Evolutionary conservation across 1,140 invertebrate genomes (phyloP).

Genomic region (Stegodyphus dumicola): DNA sequence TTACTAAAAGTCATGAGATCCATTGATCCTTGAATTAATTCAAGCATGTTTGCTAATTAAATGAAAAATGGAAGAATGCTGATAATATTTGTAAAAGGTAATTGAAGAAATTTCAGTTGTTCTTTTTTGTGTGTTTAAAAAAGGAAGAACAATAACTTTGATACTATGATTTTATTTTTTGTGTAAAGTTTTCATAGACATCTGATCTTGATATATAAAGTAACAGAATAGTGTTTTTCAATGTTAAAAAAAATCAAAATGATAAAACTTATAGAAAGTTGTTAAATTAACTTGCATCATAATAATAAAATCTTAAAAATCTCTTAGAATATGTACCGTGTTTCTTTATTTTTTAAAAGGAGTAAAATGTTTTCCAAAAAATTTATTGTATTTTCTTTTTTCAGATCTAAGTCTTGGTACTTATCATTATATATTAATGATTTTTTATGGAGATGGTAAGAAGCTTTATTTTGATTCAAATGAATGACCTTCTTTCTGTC

Average conservation of each 20-base stretch:
- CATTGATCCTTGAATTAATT: too few relatives aligned
- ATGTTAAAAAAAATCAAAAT: neutral
- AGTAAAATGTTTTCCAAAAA: neutral
- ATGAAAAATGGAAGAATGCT: too few relatives aligned
- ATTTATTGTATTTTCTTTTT: slow-evolving; percentile 4
- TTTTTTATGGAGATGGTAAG: slow-evolving; percentile 78
- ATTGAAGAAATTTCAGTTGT: too few relatives aligned
- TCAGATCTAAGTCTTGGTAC: slow-evolving; percentile 77
- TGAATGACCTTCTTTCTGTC: slow-evolving; percentile 5
- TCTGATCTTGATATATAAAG: too few relatives aligned
- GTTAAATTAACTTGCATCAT: neutral
- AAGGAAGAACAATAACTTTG: too few relatives aligned
- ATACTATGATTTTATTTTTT: too few relatives aligned
- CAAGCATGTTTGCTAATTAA: too few relatives aligned
- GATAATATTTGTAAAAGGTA: too few relatives aligned
- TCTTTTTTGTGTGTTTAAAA: too few relatives aligned
- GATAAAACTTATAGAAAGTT: neutral
- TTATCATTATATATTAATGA: slow-evolving; percentile 78
- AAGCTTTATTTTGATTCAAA: slow-evolving; percentile 64
- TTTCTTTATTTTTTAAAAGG: neutral
- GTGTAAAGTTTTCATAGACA: too few relatives aligned
- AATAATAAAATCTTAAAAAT: neutral
- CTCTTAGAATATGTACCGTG: neutral
- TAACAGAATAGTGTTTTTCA: neutral
- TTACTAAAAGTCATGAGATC: too few relatives aligned